Conservation (phyloP, 1,140 invertebrate genomes). For the Drosophila kepulauana region DNA sequence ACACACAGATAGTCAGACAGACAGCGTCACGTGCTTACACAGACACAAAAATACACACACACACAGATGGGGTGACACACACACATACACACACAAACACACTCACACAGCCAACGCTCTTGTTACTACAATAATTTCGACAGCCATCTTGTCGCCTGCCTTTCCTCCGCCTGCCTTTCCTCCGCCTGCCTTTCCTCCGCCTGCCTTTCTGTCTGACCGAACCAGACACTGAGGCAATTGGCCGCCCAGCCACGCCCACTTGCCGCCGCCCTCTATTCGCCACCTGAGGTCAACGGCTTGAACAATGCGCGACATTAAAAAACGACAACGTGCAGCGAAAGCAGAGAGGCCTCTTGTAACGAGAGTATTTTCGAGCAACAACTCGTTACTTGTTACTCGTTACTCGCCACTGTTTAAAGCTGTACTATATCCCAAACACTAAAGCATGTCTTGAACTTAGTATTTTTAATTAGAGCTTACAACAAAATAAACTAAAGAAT, state of each 20-base stretch:
- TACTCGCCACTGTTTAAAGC: too few relatives aligned
- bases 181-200: conserved; percentile 12
- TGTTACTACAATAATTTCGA: conserved; percentile 57
- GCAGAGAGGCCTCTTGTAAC: neutral
- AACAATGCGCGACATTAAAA: conserved; percentile 11
- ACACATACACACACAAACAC: conserved; percentile 18
- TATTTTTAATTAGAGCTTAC: too few relatives aligned
- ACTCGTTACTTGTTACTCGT: neutral
- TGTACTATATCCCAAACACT: too few relatives aligned
- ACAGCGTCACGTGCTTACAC: conserved; percentile 9
- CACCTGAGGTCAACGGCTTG: conserved; percentile 28
- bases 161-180: neutral
- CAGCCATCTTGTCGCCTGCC: conserved; percentile 45
- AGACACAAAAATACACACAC: conserved; percentile 25
- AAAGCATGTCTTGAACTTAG: too few relatives aligned
- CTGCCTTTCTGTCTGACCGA: neutral
- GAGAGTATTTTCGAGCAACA: neutral
- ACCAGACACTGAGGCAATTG: conserved; percentile 2
- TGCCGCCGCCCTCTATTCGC: neutral
- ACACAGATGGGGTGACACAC: neutral
- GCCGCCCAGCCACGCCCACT: neutral
- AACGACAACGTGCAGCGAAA: neutral
- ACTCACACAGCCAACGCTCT: conserved; percentile 14
- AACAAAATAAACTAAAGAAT: too few relatives aligned
- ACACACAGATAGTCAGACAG: neutral